Evolutionary conservation across 2,797 vertebrate species (phyloP).

Genomic region (Tiaroga cobitis): DNA sequence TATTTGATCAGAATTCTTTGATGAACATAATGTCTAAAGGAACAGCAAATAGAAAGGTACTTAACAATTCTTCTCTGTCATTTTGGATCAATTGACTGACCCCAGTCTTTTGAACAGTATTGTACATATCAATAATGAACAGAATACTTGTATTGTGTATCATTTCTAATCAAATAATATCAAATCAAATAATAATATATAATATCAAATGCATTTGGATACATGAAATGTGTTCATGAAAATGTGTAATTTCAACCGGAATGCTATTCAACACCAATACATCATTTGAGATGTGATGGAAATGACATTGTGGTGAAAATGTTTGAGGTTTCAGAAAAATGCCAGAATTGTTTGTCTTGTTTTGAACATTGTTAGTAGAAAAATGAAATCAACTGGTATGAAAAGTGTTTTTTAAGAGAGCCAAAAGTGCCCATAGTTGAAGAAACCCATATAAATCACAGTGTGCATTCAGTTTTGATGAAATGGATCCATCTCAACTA

Average conservation of each 20-base stretch:
- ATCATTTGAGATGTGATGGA: neutral
- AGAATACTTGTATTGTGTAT: neutral
- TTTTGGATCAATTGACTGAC: neutral
- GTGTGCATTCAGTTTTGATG: slow-evolving; percentile 13
- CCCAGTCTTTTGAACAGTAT: neutral
- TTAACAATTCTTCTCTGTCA: too few relatives aligned
- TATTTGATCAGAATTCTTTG: too few relatives aligned
- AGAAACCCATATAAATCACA: slow-evolving; percentile 8
- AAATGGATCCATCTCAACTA: neutral
- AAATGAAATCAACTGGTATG: neutral
- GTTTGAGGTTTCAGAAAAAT: slow-evolving; percentile 11
- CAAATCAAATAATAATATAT: too few relatives aligned
- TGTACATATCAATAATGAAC: neutral
- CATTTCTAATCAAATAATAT: neutral
- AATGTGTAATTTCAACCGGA: neutral
- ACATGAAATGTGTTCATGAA: neutral
- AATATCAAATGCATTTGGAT: neutral
- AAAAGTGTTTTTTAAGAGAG: neutral
- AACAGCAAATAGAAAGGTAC: too few relatives aligned
- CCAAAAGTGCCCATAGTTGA: neutral
- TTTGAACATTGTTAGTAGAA: slow-evolving; percentile 8
- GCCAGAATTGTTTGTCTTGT: neutral
- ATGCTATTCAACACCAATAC: neutral
- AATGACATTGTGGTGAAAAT: neutral
- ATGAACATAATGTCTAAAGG: too few relatives aligned